phyloP scores from a whole-genome alignment of 35 echinoderm and acorn worm species.

The Diadema setosum region DNA sequence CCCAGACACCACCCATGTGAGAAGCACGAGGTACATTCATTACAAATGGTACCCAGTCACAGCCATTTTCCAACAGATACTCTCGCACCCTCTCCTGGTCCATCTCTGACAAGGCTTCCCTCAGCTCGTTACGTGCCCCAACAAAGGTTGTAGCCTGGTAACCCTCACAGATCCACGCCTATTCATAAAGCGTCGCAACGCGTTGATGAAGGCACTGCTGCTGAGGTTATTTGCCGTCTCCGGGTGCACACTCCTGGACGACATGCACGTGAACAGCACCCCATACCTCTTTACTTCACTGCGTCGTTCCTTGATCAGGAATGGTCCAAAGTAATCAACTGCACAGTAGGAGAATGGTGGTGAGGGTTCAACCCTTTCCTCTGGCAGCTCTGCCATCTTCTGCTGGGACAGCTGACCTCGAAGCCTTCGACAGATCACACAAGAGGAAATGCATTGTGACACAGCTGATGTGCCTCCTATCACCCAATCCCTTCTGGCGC shows the following conservation, averaged over 20 bases:
- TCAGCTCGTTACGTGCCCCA: constrained; percentile 34
- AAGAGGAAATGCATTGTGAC: not conserved
- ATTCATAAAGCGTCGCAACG: constrained; percentile 37
- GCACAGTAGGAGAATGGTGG: constrained; percentile 48
- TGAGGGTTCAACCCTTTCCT: not conserved
- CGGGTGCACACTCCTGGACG: constrained; percentile 63
- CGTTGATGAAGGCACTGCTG: constrained; percentile 77
- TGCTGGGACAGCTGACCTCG: not conserved
- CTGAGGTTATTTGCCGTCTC: constrained; percentile 44
- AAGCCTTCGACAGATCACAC: constrained; percentile 7
- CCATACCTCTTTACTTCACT: constrained; percentile 43
- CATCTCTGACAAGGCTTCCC: not conserved
- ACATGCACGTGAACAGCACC: constrained; percentile 60
- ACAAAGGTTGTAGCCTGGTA: constrained; percentile 68
- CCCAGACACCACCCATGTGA: constrained; percentile 39
- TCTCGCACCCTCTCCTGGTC: not conserved
- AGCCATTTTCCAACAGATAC: not conserved
- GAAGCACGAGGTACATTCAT: constrained; percentile 23
- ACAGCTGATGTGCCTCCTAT: not conserved
- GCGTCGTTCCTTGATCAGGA: constrained; percentile 1
- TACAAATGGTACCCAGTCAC: constrained; percentile 24
- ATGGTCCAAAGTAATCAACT: constrained; percentile 49
- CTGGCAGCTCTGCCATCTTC: constrained; percentile 47
- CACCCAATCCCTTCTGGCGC: constrained; percentile 44
- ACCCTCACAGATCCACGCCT: constrained; percentile 39